phyloP scores from a whole-genome alignment of 2,797 vertebrate species.

The Sciurus vulgaris region DNA sequence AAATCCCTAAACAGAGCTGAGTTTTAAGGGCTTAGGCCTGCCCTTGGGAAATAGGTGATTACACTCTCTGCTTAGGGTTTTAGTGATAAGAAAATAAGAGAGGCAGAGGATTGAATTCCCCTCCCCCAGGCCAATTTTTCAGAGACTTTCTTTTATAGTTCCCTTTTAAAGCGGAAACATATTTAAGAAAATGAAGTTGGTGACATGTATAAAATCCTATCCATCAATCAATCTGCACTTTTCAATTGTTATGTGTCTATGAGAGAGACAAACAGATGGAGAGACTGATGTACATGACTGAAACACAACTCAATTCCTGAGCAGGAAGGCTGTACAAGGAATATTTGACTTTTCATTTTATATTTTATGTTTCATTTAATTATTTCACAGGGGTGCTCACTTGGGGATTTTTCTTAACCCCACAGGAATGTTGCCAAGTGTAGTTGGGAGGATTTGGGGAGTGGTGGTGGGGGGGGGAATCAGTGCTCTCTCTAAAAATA shows the following conservation, averaged over 20 bases:
- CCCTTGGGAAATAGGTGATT: constrained; percentile 78
- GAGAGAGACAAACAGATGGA: constrained; percentile 42
- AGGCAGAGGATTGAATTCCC: constrained; percentile 51
- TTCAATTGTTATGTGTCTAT: constrained; percentile 7
- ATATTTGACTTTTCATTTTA: constrained; percentile 38
- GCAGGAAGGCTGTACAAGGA: background rate
- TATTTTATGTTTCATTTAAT: constrained; percentile 34
- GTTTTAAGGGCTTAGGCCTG: constrained; percentile 73
- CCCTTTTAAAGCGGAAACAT: constrained; percentile 64
- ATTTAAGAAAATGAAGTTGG: constrained; percentile 68
- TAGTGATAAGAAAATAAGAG: constrained; percentile 66
- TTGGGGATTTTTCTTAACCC: background rate
- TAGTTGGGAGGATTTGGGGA: background rate
- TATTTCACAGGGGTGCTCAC: constrained; percentile 17
- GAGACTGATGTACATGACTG: background rate
- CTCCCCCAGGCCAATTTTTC: constrained; percentile 70
- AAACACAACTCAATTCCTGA: constrained; percentile 18
- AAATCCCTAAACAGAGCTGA: constrained; percentile 74
- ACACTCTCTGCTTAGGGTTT: constrained; percentile 71
- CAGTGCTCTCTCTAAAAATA: constrained; percentile 42
- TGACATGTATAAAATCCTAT: constrained; percentile 60
- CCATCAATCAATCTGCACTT: constrained; percentile 65
- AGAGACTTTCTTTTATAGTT: constrained; percentile 63
- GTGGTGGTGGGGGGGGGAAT: accelerated
- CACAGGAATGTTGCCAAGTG: background rate